Evolutionary conservation across 2,888 invertebrate genomes (phyloP), one percentile per base, ranked within the genome.

Genomic region (Argyresthia goedartella): DNA sequence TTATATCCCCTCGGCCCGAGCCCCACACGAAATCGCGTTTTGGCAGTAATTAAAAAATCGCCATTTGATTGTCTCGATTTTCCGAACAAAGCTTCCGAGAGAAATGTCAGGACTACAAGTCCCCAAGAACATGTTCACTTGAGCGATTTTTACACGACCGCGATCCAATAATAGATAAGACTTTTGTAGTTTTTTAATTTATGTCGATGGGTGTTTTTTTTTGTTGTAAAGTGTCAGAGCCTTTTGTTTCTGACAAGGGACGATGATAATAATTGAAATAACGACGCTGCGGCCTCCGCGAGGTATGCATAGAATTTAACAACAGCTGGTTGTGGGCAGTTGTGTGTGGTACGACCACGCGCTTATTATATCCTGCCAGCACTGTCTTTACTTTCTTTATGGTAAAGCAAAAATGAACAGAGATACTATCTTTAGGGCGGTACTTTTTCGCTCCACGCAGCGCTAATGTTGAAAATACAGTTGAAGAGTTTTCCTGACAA

Each of bases 221-320:
- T 61, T 64, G 67, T 69, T 72, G 69, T 67, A 68, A 62, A 64
- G 69, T 79, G 85, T 81, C 84, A 81, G 75, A 10, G 69, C 73
- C 82, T 77, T 84, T 86, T 86, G 86, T 86, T 79, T 85, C 81
- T 86, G 86, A 86, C 81, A 78, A 81, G 77, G 86, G 85, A 73
- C 71, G 59, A 61, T 61, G 67, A 78, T 84, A 86, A 85, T 84
- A 86, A 85, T 85, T 84, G 85, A 84, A 84, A 86, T 86, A 86
- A 86, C 81, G 82, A 82, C 69, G 76, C 25, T 25, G 13, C 34
- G 8, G 74, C 70, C 76, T 71, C 68, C 64, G 66, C 60, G 61
- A 63, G 81, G 81, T 76, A 85, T 85, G 81, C 76, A 66, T 73
- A 76, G 81, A 78, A 84, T 84, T 79, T 76, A 73, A 71, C 74